Conservation (phyloP, 2,797 vertebrate species). For the Rousettus madagascariensis region DNA sequence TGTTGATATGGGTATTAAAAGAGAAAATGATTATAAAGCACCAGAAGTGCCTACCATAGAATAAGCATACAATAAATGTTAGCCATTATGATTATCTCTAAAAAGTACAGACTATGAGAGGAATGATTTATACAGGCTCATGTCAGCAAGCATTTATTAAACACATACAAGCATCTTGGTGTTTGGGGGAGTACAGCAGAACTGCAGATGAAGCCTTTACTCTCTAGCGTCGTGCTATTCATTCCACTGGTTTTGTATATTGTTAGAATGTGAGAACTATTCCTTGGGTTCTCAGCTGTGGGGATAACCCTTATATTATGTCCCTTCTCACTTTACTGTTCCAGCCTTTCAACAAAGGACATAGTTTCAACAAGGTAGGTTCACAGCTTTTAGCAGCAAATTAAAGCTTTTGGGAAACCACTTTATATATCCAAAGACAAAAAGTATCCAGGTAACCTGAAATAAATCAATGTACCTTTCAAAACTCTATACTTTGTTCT, state of each 20-base stretch:
- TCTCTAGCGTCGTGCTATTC: not conserved
- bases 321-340: not conserved
- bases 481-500: not conserved
- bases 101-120: not conserved
- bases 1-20: not conserved
- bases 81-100: not conserved
- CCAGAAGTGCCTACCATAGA: not conserved
- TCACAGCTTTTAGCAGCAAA: conserved; percentile 9
- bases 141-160: not conserved
- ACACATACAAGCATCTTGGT: not conserved
- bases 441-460: not conserved
- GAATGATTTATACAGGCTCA: not conserved
- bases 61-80: not conserved
- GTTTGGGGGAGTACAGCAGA: not conserved
- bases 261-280: not conserved
- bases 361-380: not conserved
- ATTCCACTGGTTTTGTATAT: not conserved
- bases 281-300: not conserved
- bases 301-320: not conserved
- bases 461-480: not conserved
- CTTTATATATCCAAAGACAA: not conserved
- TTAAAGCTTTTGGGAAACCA: not conserved
- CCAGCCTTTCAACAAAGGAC: not conserved
- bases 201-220: not conserved
- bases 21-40: not conserved